A percentile compares a stretch with the other conserved stretches of the same genome.
phyloP scores from a whole-genome alignment of 2,797 vertebrate species.

The Pipistrellus pygmaeus region DNA sequence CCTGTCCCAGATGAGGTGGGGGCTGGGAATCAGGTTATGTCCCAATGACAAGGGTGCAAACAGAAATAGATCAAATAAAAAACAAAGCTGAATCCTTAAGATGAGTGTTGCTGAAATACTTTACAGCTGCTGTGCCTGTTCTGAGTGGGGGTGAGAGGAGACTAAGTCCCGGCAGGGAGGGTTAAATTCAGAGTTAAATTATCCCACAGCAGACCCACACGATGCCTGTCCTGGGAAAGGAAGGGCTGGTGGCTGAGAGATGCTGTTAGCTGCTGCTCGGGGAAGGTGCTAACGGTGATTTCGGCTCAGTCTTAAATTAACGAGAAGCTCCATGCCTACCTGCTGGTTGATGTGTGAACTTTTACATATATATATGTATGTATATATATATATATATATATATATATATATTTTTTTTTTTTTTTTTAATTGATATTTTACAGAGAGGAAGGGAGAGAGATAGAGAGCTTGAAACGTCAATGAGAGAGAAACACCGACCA shows the following conservation, averaged over 20 bases:
- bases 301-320: neutral
- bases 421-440: no score
- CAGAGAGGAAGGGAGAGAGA: no score
- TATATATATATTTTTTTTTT: no score
- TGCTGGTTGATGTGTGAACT: neutral
- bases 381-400: no score
- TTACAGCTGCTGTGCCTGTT: neutral
- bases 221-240: neutral
- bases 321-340: neutral
- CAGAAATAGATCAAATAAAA: constrained; percentile 3
- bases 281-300: neutral
- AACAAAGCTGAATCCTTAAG: neutral
- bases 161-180: neutral
- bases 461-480: no score
- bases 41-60: neutral
- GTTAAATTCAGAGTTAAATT: neutral
- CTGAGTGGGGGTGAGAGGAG: neutral
- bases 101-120: neutral
- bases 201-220: accelerated
- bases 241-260: neutral
- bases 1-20: neutral
- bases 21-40: neutral
- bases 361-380: no score
- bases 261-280: no score
- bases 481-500: no score